A percentile compares a stretch with the other conserved stretches of the same genome.
Evolutionary conservation across 2,888 invertebrate genomes (phyloP).

Genomic region (Drosophila melanocephala): DNA sequence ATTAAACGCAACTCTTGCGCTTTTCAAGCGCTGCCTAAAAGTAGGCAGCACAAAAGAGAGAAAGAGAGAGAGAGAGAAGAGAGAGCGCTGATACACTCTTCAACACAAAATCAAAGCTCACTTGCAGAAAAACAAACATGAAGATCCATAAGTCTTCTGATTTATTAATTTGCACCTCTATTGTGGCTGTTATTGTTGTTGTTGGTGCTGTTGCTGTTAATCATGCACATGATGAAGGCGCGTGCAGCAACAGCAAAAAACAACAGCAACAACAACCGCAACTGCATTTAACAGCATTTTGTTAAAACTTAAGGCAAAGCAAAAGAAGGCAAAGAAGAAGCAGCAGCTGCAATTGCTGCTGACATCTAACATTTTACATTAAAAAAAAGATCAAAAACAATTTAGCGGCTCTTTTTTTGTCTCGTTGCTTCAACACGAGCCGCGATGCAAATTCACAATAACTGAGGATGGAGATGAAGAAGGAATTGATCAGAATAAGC

Average conservation of each 20-base stretch:
- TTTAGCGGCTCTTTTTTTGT: constrained; percentile 49
- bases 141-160: constrained; percentile 35
- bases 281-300: constrained; percentile 33
- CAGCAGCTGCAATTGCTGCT: constrained; percentile 6
- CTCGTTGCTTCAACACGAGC: constrained; percentile 35
- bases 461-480: constrained; percentile 23
- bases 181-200: constrained; percentile 9
- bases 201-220: constrained; percentile 20
- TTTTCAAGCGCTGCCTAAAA: constrained; percentile 55
- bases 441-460: constrained; percentile 22
- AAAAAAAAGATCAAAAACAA: constrained; percentile 21
- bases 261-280: constrained; percentile 17
- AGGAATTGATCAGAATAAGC: constrained; percentile 13
- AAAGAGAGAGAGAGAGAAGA: background rate
- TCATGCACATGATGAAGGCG: constrained; percentile 19
- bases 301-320: constrained; percentile 38
- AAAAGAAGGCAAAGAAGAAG: constrained; percentile 26
- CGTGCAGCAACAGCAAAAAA: constrained; percentile 37
- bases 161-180: constrained; percentile 45
- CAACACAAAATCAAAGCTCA: constrained; percentile 8
- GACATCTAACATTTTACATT: constrained; percentile 24
- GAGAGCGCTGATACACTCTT: background rate
- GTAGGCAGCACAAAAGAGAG: constrained; percentile 54
- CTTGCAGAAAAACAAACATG: background rate
- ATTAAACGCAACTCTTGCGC: background rate